phyloP scores from a whole-genome alignment of 2,888 invertebrate species.

The Caradrina clavipalpis region DNA sequence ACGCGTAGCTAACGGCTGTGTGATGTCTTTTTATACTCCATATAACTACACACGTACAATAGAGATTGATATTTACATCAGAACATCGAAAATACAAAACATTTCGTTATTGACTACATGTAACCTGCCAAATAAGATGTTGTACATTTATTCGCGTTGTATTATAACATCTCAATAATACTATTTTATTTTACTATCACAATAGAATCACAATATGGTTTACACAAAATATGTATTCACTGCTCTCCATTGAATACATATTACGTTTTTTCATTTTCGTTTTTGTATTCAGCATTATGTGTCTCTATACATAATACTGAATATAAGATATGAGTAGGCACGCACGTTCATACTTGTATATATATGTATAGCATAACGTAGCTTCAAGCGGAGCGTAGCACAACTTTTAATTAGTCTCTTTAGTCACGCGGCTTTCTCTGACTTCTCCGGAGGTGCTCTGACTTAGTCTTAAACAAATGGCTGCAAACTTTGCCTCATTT shows the following conservation, averaged over 20 bases:
- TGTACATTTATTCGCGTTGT: conserved; percentile 24
- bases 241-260: neutral
- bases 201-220: conserved; percentile 24
- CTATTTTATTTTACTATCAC: conserved; percentile 18
- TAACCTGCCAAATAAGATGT: conserved; percentile 17
- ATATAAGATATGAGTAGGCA: neutral
- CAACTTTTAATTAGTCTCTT: conserved; percentile 73
- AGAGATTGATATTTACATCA: conserved; percentile 37
- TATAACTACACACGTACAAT: conserved; percentile 7
- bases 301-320: conserved; percentile 10
- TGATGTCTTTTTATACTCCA: too few relatives aligned
- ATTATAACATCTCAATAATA: conserved; percentile 13
- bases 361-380: conserved; percentile 31
- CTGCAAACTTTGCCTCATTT: conserved; percentile 66
- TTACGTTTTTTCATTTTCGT: too few relatives aligned
- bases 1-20: too few relatives aligned
- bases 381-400: conserved; percentile 47
- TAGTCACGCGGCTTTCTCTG: conserved; percentile 67
- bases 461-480: conserved; percentile 62
- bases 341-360: neutral
- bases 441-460: conserved; percentile 49
- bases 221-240: conserved; percentile 4
- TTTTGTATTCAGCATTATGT: too few relatives aligned
- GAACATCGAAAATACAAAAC: conserved; percentile 23
- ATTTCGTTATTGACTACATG: conserved; percentile 24